Evolutionary conservation across 1,140 invertebrate species (phyloP), one percentile per base, ranked within the genome.

Genomic region (Drosophila rufa): DNA sequence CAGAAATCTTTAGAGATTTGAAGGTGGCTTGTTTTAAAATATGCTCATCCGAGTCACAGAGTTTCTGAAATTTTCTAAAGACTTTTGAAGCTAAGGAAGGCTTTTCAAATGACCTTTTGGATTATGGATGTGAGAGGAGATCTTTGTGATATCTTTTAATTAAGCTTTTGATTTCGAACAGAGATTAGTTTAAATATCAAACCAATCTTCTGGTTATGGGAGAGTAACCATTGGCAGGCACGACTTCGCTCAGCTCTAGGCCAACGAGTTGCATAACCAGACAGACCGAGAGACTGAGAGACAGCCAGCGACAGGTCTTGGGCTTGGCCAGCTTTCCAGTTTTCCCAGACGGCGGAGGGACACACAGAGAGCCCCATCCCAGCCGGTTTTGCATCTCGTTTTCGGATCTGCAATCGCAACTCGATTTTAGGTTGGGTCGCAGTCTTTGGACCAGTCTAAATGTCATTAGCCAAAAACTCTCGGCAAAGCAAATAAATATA

Each of bases 301-400:
- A 30, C 27, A 17, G 8, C 14, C 25, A 19, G 19, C 8, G 25
- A 25, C 58, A 30, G 25, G 56, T 33, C 62, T 66, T 45, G 62
- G 62, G 62, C 62, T 45, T 62, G 40, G 58, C 62, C 57, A 66
- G 62, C 62, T 33, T 45, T 66, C 62, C 62, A 66, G 62, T 62
- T 66, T 65, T 66, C 27, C 71, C 47, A 60, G 70, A 47, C 43
- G 66, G 15, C 70, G 40, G 51, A 55, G 51, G 51, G 33, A 19
- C 50, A 1, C 50, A 36, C 51, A 5, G 19, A 22, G 33, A 40
- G 53, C 22, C 15, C 36, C 53, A 40, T 56, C 19, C 33, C 53
- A 74, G 70, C 70, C 71, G 69, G 71, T 64, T 62, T 74, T 64
- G 36, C 46, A 55, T 56, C 64, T 33, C 64, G 64, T 46, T 19